Base-by-base conservation (phyloP, 53 echinoderm and acorn worm species). In the Henricia sp. region DNA sequence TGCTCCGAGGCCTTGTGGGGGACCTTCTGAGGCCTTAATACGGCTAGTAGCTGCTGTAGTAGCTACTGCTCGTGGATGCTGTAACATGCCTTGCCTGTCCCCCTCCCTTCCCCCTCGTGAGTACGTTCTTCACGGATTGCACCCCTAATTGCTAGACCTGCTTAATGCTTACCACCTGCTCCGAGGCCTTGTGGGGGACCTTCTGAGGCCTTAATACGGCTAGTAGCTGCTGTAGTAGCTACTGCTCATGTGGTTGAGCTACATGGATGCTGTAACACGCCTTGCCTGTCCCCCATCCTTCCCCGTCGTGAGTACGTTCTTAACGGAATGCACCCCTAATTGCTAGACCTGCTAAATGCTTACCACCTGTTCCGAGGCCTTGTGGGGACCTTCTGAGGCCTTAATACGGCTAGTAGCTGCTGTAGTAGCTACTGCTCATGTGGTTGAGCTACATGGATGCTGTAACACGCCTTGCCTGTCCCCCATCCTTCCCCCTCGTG, bases 191-290 rank as follows among this genome's bases (percentile, higher is more conserved):
- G n/a, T n/a, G n/a, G n/a, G n/a, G n/a, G n/a, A n/a, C n/a, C n/a
- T n/a, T n/a, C n/a, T n/a, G n/a, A n/a, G n/a, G n/a, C n/a, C n/a
- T n/a, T n/a, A n/a, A n/a, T n/a, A n/a, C n/a, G n/a, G n/a, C n/a
- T n/a, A n/a, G n/a, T n/a, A n/a, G n/a, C n/a, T n/a, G n/a, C n/a
- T n/a, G n/a, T n/a, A n/a, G n/a, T n/a, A n/a, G n/a, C n/a, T n/a
- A n/a, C n/a, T n/a, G n/a, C n/a, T n/a, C n/a, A n/a, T n/a, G n/a
- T 93, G 54, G 96, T 95, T 25, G 96, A 95, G 84, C 96, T 95
- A 29, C 96, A 70, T 38, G 96, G n/a, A n/a, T n/a, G n/a, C n/a
- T n/a, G n/a, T n/a, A n/a, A n/a, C n/a, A n/a, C n/a, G n/a, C n/a
- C n/a, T n/a, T n/a, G n/a, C n/a, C n/a, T n/a, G n/a, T n/a, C n/a